Evolutionary conservation across 2,888 invertebrate species (phyloP).

Genomic region (Esperia sulphurella): DNA sequence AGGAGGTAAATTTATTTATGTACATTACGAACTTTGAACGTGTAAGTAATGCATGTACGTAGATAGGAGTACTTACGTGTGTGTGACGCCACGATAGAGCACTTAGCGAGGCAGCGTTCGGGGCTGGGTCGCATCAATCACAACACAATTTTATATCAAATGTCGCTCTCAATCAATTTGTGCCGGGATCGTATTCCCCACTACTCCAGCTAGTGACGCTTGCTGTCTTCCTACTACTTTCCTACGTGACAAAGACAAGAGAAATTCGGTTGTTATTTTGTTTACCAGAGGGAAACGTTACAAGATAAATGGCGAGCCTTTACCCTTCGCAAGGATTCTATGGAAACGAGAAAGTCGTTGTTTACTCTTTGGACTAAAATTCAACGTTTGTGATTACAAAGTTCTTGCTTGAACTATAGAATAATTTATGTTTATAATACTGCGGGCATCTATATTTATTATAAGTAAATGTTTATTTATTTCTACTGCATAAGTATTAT

Average conservation of each 20-base stretch:
- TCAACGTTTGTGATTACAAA: neutral
- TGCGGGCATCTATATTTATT: too few species aligned
- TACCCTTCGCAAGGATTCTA: neutral
- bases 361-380: neutral
- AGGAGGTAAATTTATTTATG: neutral
- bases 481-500: too few species aligned
- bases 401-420: neutral
- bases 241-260: conserved; percentile 18
- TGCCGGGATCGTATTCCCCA: conserved; percentile 68
- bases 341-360: too few species aligned
- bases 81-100: conserved; percentile 66
- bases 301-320: conserved; percentile 8
- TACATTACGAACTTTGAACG: neutral
- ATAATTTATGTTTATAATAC: neutral
- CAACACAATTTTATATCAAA: conserved; percentile 79
- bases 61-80: conserved; percentile 36
- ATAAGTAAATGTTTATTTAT: too few species aligned
- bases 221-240: conserved; percentile 36
- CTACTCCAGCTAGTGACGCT: conserved; percentile 44
- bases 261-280: neutral
- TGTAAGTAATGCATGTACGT: conserved; percentile 7
- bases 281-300: conserved; percentile 3
- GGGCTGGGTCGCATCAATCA: conserved; percentile 76
- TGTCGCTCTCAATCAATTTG: conserved; percentile 79
- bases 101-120: conserved; percentile 66